Percentiles rank a stretch among this genome's conserved stretches.
phyloP scores from a whole-genome alignment of 2,797 vertebrate species.

The Numenius phaeopus region DNA sequence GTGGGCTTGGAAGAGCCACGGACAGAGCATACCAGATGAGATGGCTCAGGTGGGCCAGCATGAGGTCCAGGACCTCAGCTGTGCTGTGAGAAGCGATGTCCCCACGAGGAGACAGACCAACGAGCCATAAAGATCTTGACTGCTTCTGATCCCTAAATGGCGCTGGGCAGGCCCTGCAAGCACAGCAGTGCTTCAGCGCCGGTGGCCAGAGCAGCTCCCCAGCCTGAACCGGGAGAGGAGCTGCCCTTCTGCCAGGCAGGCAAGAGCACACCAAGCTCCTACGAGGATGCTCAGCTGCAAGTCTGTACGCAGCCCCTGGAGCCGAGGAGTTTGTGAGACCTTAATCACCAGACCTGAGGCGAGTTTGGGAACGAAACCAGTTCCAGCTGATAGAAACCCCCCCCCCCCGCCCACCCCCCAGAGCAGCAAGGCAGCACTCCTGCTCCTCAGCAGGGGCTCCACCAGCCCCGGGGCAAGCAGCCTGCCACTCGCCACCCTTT shows the following conservation, averaged over 20 bases:
- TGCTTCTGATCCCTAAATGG: not conserved
- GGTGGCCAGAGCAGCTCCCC: not conserved
- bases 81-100: not conserved
- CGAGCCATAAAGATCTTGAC: fast-evolving
- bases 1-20: not conserved
- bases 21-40: not conserved
- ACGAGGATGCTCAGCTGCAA: not conserved
- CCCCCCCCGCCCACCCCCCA: not conserved
- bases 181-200: not conserved
- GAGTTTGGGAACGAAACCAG: not conserved
- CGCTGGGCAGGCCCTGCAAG: not conserved
- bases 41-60: not conserved
- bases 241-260: not conserved
- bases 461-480: not conserved
- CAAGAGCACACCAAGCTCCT: not conserved
- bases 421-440: not conserved
- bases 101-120: not conserved
- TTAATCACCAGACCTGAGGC: not conserved
- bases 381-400: not conserved
- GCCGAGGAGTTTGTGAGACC: not conserved
- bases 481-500: not conserved
- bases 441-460: not conserved
- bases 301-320: not conserved
- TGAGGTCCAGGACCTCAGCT: fast-evolving
- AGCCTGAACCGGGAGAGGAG: not conserved